Conservation (phyloP, 2,888 invertebrate genomes). For the Drosophila neutralis region DNA sequence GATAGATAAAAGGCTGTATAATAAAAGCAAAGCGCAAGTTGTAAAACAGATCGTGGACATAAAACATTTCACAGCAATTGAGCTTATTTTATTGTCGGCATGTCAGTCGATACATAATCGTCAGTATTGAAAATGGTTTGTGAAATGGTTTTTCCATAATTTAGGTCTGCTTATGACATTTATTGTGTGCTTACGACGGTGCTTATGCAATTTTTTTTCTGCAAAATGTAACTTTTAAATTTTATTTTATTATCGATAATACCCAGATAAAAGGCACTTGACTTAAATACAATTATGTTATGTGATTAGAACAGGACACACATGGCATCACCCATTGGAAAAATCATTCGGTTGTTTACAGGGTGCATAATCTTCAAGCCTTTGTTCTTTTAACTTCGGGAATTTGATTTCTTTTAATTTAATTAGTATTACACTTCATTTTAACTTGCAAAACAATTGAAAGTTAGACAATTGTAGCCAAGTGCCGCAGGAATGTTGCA, state of each 20-base stretch:
- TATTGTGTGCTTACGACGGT: background rate
- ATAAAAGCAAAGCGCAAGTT: background rate
- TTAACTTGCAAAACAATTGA: background rate
- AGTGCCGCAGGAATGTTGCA: conserved; percentile 2
- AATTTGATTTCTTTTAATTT: background rate
- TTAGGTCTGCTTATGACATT: background rate
- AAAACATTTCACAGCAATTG: background rate
- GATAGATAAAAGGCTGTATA: background rate
- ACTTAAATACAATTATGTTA: too few relatives aligned
- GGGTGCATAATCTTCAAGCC: background rate
- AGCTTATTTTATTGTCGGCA: background rate
- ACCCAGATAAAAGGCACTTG: background rate
- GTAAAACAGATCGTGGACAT: background rate
- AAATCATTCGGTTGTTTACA: background rate
- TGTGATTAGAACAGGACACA: too few relatives aligned
- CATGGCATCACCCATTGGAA: background rate
- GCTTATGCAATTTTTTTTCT: background rate
- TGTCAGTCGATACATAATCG: background rate
- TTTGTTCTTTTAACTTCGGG: background rate
- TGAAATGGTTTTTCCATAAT: background rate
- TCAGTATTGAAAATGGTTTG: background rate
- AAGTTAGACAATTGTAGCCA: background rate
- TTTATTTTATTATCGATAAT: background rate
- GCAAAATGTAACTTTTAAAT: background rate
- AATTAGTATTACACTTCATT: background rate